These are phyloP conservation scores for Samia ricini DNA, from an alignment of 1,140 invertebrate species.

Conservation along the genomic window DNA sequence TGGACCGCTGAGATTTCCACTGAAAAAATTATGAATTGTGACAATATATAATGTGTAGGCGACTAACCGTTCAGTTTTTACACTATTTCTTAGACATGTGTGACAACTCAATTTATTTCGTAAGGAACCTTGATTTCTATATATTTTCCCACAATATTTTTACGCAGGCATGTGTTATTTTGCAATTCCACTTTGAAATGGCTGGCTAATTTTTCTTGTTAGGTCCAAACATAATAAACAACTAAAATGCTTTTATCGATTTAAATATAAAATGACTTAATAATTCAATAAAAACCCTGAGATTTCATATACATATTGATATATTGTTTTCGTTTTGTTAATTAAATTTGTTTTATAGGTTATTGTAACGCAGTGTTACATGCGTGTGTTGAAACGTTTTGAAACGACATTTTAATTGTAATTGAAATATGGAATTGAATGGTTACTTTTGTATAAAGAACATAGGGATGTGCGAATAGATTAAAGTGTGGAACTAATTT, in stretches of 20 bases:
- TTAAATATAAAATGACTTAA: too few relatives aligned
- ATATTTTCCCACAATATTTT: neutral
- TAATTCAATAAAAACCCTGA: too few relatives aligned
- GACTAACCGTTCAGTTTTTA: slow-evolving; percentile 1
- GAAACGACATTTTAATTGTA: too few relatives aligned
- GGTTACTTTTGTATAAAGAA: too few relatives aligned
- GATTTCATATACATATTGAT: too few relatives aligned
- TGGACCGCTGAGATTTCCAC: slow-evolving; percentile 24
- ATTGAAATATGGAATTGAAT: too few relatives aligned
- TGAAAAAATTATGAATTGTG: slow-evolving; percentile 21
- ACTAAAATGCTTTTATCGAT: neutral
- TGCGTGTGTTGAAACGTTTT: too few relatives aligned
- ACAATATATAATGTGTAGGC: slow-evolving; percentile 14
- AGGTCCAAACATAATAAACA: neutral
- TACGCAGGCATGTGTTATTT: neutral
- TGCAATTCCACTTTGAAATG: neutral
- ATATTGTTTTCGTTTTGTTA: too few relatives aligned
- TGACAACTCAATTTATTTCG: neutral
- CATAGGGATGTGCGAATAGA: neutral
- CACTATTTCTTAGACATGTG: slow-evolving; percentile 12
- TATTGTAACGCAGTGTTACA: too few relatives aligned
- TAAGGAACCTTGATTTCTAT: slow-evolving; percentile 1
- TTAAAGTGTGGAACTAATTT: neutral
- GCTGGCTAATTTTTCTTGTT: neutral
- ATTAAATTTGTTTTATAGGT: too few relatives aligned